These are phyloP conservation scores for Zalophus californianus DNA, from an alignment of 2,797 vertebrate genomes.

Conservation along the genomic window DNA sequence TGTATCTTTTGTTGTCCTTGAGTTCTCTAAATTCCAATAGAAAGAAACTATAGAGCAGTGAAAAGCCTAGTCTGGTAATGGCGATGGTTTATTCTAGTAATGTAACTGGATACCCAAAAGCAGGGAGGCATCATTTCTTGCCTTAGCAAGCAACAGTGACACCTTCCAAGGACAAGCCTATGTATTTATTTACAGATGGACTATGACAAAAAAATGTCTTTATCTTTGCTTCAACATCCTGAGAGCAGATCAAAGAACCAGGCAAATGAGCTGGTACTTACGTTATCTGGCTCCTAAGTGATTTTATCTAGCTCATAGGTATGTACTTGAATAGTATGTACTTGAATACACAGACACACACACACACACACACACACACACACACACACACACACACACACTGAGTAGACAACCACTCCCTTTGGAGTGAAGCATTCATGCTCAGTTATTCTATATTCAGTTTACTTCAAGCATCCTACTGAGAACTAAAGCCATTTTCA, in stretches of 20 bases:
- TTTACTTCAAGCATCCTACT: not conserved
- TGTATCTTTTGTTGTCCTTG: not conserved
- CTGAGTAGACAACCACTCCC: not conserved
- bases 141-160: not conserved
- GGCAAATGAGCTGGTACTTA: not conserved
- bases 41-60: not conserved
- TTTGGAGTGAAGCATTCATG: not conserved
- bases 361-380: not conserved
- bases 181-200: not conserved
- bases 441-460: not conserved
- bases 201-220: not conserved
- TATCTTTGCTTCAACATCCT: not conserved
- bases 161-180: not conserved
- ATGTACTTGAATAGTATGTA: not conserved
- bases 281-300: not conserved
- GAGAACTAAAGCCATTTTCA: not conserved
- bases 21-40: not conserved
- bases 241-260: not conserved
- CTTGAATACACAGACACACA: not conserved
- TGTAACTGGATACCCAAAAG: not conserved
- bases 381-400: not conserved
- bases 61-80: not conserved
- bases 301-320: not conserved
- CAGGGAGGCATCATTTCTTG: not conserved
- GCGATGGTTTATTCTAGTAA: not conserved